Percentiles rank a stretch among this genome's conserved stretches.
Evolutionary conservation across 1,140 invertebrate genomes (phyloP).

Genomic region (Leptinotarsa lineolata): DNA sequence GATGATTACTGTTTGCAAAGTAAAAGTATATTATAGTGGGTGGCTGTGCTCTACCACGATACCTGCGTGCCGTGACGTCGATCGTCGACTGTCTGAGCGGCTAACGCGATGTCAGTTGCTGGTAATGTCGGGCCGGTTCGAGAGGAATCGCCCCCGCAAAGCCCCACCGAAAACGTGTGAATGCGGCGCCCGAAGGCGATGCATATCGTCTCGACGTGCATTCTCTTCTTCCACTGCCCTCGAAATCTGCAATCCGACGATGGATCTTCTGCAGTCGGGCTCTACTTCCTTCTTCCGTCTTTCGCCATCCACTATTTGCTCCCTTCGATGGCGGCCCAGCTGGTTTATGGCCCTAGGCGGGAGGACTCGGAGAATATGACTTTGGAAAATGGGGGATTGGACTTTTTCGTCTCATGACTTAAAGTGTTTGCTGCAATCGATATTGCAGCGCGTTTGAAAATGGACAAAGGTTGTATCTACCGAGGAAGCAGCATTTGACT

Average conservation of each 20-base stretch:
- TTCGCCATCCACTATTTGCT: conserved; percentile 2
- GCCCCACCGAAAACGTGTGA: conserved; percentile 28
- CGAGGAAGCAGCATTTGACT: too few species aligned
- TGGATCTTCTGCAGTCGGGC: conserved; percentile 15
- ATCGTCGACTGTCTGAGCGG: conserved; percentile 29
- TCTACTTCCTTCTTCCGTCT: conserved; percentile 24
- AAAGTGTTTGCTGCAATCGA: too few species aligned
- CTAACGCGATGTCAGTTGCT: conserved; percentile 29
- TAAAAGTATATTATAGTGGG: conserved; percentile 26
- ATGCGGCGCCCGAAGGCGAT: conserved; percentile 24
- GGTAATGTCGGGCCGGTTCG: conserved; percentile 21
- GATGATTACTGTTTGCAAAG: conserved; percentile 14
- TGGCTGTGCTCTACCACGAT: conserved; percentile 22
- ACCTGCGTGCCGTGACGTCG: conserved; percentile 27
- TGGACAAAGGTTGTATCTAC: too few species aligned
- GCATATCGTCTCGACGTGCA: conserved; percentile 26
- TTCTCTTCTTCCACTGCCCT: conserved; percentile 21
- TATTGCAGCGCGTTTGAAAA: too few species aligned
- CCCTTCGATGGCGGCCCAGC: background rate
- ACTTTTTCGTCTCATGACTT: too few species aligned
- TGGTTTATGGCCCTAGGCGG: background rate
- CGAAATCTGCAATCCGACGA: conserved; percentile 24
- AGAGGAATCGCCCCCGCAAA: conserved; percentile 22
- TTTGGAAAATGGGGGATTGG: too few species aligned
- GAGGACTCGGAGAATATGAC: too few species aligned